Conservation (phyloP, 2,113 vertebrate species). For the Ameiurus melas region DNA sequence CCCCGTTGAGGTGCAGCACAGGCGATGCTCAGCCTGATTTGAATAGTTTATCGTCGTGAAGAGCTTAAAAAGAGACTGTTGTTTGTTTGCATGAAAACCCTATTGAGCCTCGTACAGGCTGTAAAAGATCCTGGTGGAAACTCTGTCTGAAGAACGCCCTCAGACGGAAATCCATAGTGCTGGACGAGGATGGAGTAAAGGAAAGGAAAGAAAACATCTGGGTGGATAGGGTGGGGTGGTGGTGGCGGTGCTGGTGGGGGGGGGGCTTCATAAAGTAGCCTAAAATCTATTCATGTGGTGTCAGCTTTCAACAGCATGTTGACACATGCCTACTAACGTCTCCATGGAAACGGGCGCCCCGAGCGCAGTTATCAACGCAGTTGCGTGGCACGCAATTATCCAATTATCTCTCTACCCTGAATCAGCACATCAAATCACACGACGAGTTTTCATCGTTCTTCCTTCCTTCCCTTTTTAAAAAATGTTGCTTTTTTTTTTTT, state of each 20-base stretch:
- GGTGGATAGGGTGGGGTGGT: neutral
- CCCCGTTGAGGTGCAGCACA: slow-evolving; percentile 1
- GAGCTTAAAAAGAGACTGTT: slow-evolving; percentile 37
- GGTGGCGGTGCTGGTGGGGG: neutral
- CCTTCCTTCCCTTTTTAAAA: neutral
- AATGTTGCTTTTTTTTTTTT: neutral
- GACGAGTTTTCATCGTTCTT: slow-evolving; percentile 11
- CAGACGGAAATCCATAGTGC: neutral
- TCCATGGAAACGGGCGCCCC: slow-evolving; percentile 69
- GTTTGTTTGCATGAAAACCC: slow-evolving; percentile 47
- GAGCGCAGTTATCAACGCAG: slow-evolving; percentile 66
- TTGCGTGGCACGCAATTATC: slow-evolving; percentile 71
- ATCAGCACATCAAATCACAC: slow-evolving; percentile 64
- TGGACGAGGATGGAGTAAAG: neutral
- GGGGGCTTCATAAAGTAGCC: slow-evolving; percentile 56
- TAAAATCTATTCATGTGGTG: slow-evolving; percentile 68
- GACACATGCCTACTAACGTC: slow-evolving; percentile 67
- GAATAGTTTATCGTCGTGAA: slow-evolving; percentile 26
- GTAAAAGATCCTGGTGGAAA: neutral
- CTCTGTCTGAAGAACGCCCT: slow-evolving; percentile 19
- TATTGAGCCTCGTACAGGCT: slow-evolving; percentile 4
- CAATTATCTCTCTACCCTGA: slow-evolving; percentile 68
- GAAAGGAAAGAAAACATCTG: slow-evolving; percentile 20
- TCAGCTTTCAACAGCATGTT: slow-evolving; percentile 66
- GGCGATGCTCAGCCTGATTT: slow-evolving; percentile 33